phyloP scores from a whole-genome alignment of 2,113 vertebrate genomes.

The Lepisosteus osseus region DNA sequence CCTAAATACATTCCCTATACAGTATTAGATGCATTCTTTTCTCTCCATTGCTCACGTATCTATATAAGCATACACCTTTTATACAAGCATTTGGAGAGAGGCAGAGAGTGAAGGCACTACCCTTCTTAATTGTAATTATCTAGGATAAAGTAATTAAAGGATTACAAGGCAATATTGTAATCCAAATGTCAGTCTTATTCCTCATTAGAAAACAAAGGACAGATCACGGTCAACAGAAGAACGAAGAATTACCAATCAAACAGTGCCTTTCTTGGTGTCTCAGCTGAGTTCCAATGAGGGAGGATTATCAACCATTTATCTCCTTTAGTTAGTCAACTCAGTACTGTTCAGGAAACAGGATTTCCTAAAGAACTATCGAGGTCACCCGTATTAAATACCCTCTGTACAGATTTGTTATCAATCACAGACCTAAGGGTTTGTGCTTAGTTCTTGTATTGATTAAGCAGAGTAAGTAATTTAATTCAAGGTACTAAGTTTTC shows the following conservation, averaged over 20 bases:
- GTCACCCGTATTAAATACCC: slow-evolving; percentile 2
- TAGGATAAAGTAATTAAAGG: slow-evolving; percentile 62
- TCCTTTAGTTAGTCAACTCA: slow-evolving; percentile 16
- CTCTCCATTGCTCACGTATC: not conserved
- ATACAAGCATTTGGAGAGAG: not conserved
- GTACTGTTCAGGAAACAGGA: slow-evolving; percentile 2
- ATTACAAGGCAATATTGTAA: slow-evolving; percentile 53
- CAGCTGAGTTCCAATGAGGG: slow-evolving; percentile 14
- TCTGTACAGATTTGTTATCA: slow-evolving; percentile 31
- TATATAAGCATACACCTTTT: too few species aligned
- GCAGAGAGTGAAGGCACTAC: slow-evolving; percentile 5
- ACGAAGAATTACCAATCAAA: slow-evolving; percentile 17
- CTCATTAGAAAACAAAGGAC: slow-evolving; percentile 58
- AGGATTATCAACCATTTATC: slow-evolving; percentile 49
- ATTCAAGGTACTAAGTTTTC: slow-evolving; percentile 41
- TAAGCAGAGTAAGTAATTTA: slow-evolving; percentile 56
- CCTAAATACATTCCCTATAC: too few species aligned
- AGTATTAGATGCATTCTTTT: too few species aligned
- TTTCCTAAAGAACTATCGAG: not conserved
- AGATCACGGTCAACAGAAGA: slow-evolving; percentile 23
- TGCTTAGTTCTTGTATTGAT: slow-evolving; percentile 47
- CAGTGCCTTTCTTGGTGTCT: slow-evolving; percentile 32
- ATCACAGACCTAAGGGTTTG: slow-evolving; percentile 39
- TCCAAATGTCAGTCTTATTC: slow-evolving; percentile 54
- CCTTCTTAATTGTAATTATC: slow-evolving; percentile 40